phyloP scores from a whole-genome alignment of 1,140 invertebrate genomes.

The Anadara kagoshimensis region DNA sequence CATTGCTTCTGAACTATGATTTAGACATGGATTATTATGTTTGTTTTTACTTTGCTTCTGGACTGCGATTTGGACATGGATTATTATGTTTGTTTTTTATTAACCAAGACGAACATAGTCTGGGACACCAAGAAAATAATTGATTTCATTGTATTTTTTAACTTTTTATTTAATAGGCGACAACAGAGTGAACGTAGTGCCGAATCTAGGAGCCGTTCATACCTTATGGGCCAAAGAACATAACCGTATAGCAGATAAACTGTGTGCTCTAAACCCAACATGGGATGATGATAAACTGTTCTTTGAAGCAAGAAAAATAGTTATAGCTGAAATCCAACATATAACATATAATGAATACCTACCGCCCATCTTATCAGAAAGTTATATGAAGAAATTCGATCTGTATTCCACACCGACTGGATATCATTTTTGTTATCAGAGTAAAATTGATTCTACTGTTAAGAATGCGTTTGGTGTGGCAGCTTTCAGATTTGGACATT shows the following conservation, averaged over 20 bases:
- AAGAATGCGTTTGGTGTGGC: constrained; percentile 96
- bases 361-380: constrained; percentile 83
- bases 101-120: too few species aligned
- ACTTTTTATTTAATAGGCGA: too few species aligned
- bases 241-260: constrained; percentile 85
- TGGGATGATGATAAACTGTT: constrained; percentile 91
- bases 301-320: constrained; percentile 87
- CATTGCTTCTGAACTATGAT: too few species aligned
- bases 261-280: constrained; percentile 80
- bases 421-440: constrained; percentile 79
- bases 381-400: constrained; percentile 16
- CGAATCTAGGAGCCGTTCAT: constrained; percentile 95
- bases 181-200: constrained; percentile 86
- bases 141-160: too few species aligned
- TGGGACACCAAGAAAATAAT: too few species aligned
- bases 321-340: constrained; percentile 96
- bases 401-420: background rate
- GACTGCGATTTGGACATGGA: too few species aligned
- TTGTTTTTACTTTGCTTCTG: too few species aligned
- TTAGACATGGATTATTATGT: too few species aligned
- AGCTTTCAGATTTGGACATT: constrained; percentile 93
- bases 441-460: constrained; percentile 86
- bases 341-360: constrained; percentile 96
- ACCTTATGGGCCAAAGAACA: constrained; percentile 97
- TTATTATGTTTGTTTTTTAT: too few species aligned